These are phyloP conservation scores for Bothrops alternatus DNA, from an alignment of 2,797 vertebrate species.

Conservation along the genomic window DNA sequence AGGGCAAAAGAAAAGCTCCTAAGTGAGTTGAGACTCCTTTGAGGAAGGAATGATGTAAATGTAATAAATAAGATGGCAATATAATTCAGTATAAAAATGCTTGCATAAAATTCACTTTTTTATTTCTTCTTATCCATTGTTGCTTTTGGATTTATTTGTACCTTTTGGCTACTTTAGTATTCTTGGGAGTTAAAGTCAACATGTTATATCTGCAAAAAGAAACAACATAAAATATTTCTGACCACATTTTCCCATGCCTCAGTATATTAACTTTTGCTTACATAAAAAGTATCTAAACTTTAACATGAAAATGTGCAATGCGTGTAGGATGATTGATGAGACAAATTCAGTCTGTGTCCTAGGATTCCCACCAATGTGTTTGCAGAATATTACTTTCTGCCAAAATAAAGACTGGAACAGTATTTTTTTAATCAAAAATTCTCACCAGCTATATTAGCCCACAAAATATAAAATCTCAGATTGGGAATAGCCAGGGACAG, in stretches of 20 bases:
- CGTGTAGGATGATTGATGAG: slow-evolving; percentile 55
- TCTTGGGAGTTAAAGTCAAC: slow-evolving; percentile 49
- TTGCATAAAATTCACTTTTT: slow-evolving; percentile 18
- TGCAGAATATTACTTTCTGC: slow-evolving; percentile 54
- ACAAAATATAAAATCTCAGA: slow-evolving; percentile 8
- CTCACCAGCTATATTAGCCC: slow-evolving; percentile 10
- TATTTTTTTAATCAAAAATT: background rate
- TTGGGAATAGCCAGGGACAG: background rate
- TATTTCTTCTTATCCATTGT: slow-evolving; percentile 47
- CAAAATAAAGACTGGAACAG: slow-evolving; percentile 38
- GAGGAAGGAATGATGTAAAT: background rate
- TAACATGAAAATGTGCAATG: slow-evolving; percentile 60
- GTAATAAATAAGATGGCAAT: background rate
- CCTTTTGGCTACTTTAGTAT: slow-evolving; percentile 55
- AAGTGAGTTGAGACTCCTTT: background rate
- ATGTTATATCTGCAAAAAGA: slow-evolving; percentile 43
- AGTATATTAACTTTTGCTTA: slow-evolving; percentile 58
- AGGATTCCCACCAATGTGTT: slow-evolving; percentile 49
- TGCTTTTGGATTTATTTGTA: slow-evolving; percentile 51
- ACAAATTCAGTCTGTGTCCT: slow-evolving; percentile 54
- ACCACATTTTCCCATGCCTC: slow-evolving; percentile 53
- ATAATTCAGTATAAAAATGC: background rate
- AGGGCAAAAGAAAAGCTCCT: background rate
- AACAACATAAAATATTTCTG: slow-evolving; percentile 55
- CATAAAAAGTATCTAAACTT: slow-evolving; percentile 63